These are phyloP conservation scores for Pachyramphus minor DNA, from an alignment of 2,113 vertebrate genomes.

Conservation along the genomic window DNA sequence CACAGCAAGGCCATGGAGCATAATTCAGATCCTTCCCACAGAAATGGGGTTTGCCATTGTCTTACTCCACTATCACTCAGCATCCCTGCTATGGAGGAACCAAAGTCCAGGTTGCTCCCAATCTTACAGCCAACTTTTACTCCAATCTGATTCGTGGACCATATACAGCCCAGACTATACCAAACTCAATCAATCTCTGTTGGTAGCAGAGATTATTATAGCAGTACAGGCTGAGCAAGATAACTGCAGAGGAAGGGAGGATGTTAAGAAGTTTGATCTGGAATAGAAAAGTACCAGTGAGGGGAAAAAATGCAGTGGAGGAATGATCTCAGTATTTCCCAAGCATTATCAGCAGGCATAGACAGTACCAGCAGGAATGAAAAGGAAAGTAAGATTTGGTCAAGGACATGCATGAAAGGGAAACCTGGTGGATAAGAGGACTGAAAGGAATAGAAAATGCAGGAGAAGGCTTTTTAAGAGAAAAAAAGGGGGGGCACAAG, in stretches of 20 bases:
- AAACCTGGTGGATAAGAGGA: neutral
- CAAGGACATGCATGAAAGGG: neutral
- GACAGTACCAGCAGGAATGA: neutral
- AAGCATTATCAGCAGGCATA: constrained; percentile 15
- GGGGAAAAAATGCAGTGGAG: neutral
- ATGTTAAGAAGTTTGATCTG: neutral
- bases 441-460: neutral
- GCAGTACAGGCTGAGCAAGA: neutral
- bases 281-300: neutral
- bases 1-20: neutral
- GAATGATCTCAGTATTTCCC: constrained; percentile 51
- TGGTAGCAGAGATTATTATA: neutral
- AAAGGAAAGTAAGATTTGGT: constrained; percentile 16
- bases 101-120: neutral
- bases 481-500: neutral
- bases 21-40: neutral
- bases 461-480: neutral
- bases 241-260: constrained; percentile 4
- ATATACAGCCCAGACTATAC: neutral
- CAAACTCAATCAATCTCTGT: neutral
- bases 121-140: neutral
- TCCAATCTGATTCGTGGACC: neutral
- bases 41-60: neutral
- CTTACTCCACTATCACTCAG: neutral
- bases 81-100: neutral